Base-by-base conservation (phyloP, 2,113 vertebrate genomes). In the Scomber scombrus region DNA sequence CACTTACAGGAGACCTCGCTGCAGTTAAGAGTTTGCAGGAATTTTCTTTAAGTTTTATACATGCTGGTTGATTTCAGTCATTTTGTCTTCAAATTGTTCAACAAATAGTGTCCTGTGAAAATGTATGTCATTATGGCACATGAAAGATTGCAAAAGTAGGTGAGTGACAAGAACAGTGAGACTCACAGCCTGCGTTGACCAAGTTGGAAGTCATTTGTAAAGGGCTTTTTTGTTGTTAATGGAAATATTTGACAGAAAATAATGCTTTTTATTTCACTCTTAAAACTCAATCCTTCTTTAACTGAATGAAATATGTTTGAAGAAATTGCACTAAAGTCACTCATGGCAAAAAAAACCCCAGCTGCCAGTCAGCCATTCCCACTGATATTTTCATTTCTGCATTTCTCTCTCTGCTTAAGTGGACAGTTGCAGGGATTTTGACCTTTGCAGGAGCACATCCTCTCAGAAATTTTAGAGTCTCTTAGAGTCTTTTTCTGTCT, bases 391-490 rank as follows among this genome's bases (percentile, higher is more conserved):
- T 70, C 50, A 75, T 80, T 78, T 52, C 34, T 81, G 68, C 6
- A 76, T 81, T 82, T 34, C 23, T 52, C 56, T 78, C 15, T 76
- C n/a, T 47, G 29, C 26, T 63, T 64, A 78, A 75, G 69, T 89
- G 69, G 47, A 74, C 60, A 64, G 40, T 26, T 69, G 5, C 11
- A 18, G 23, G 21, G 56, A 50, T 75, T 84, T 61, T 75, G 55
- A 89, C 57, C 82, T 87, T 86, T 87, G 34, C 40, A 82, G 47
- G 70, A 74, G 45, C 51, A 18, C 66, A 63, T 26, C 26, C 11
- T 62, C 16, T 63, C 51, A 62, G 23, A 71, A 73, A 81, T n/a
- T n/a, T n/a, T n/a, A n/a, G n/a, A n/a, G n/a, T n/a, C n/a, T n/a
- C n/a, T n/a, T n/a, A n/a, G n/a, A n/a, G 16, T 58, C n/a, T 49